These are phyloP conservation scores for Babylonia areolata DNA, from an alignment of 1,140 invertebrate genomes.

Conservation along the genomic window DNA sequence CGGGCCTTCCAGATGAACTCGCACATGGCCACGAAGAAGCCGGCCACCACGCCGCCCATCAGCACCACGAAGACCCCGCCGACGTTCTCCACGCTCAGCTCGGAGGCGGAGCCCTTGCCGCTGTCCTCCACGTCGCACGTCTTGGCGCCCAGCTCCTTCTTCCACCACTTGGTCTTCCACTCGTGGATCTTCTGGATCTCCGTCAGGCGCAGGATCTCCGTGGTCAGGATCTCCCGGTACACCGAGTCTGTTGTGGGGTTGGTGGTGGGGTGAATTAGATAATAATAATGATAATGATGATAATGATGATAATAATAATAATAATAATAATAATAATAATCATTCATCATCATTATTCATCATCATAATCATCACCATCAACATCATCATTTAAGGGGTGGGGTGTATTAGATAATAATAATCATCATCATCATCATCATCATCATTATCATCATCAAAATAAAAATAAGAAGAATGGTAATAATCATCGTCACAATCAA, in stretches of 20 bases:
- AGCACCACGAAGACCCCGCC: conserved; percentile 98
- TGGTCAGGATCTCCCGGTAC: conserved; percentile 69
- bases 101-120: conserved; percentile 92
- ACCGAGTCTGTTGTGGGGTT: conserved; percentile 71
- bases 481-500: no score
- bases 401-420: no score
- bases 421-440: no score
- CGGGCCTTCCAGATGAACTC: conserved; percentile 98
- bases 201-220: conserved; percentile 92
- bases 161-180: conserved; percentile 98
- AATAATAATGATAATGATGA: no score
- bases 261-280: no score
- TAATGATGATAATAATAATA: no score
- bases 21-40: conserved; percentile 92
- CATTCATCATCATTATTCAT: no score
- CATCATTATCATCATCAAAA: no score
- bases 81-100: conserved; percentile 93
- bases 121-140: conserved; percentile 88
- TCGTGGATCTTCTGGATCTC: conserved; percentile 94
- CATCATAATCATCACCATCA: no score
- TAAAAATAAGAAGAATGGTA: no score
- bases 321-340: no score
- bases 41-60: conserved; percentile 89
- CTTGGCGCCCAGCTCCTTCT: conserved; percentile 89
- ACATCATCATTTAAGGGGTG: no score